Evolutionary conservation across 2,888 invertebrate species (phyloP), one percentile per base, ranked within the genome.

Genomic region (Stramonita haemastoma): DNA sequence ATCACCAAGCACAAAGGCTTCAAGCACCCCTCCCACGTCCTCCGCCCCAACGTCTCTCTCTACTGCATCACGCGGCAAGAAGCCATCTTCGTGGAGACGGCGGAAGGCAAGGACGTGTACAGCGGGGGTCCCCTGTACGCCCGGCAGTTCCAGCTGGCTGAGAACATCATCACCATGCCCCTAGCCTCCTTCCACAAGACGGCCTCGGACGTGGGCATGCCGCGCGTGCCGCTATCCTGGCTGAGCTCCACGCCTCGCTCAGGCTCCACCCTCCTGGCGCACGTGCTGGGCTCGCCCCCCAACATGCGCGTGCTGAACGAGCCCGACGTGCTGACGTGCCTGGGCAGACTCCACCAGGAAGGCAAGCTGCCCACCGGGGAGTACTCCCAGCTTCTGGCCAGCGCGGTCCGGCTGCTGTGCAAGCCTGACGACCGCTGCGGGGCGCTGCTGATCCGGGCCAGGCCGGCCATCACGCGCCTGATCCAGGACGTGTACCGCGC

Each of bases 111-210:
- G 36, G 93, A 94, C 88, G 92, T 94, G 15, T 93, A 92, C 87
- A 90, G 91, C 34, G 91, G 92, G 13, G 89, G 90, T 1, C 89
- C 91, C n/a, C 92, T 95, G 34, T 93, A 94, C 90, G 91, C 92
- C 32, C 90, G 93, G 60, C 95, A 95, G 91, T 95, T 94, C 90
- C 90, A 92, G 84, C 91, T 93, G 87, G 94, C 95, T 0, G 91
- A 92, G 56, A 91, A 93, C 87, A 66, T 94, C 79, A 94, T 95
- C 84, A 93, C 93, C n/a, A 93, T 95, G 92, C 95, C 95, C 8
- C 91, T 94, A 19, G 94, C 94, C 13, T 94, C 94, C 11, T 94
- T 95, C 89, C 94, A 94, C 90, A 94, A 94, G 89, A 93, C 94
- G 32, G 94, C 94, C 11, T 94, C 94, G 46, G 94, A 94, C 90